Conservation (phyloP, 2,797 vertebrate genomes). For the Gymnoscopelus braueri region DNA sequence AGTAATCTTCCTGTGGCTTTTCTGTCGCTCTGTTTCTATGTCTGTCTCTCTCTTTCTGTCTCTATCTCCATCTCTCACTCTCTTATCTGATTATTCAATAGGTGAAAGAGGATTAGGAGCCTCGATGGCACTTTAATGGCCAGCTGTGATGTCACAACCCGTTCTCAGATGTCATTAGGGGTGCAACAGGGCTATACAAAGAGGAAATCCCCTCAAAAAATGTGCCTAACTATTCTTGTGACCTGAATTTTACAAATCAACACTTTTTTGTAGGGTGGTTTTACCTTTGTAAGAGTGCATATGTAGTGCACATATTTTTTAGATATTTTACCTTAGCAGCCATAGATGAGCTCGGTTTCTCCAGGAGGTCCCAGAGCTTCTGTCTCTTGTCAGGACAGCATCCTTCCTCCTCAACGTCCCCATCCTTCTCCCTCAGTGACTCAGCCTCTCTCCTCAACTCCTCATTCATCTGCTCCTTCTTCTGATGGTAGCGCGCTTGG, state of each 20-base stretch:
- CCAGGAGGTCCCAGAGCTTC: slow-evolving; percentile 98
- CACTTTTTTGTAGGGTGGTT: background rate
- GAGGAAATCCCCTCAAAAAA: background rate
- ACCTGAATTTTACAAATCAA: background rate
- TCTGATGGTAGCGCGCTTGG: slow-evolving; percentile 97
- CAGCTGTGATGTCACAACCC: slow-evolving; percentile 1
- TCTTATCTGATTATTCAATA: slow-evolving; percentile 23
- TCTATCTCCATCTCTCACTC: slow-evolving; percentile 1
- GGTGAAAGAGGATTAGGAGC: slow-evolving; percentile 44
- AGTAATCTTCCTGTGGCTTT: slow-evolving; percentile 8
- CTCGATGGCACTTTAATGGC: slow-evolving; percentile 27
- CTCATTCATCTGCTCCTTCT: slow-evolving; percentile 99
- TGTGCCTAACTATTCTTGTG: background rate
- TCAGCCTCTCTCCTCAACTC: slow-evolving; percentile 95
- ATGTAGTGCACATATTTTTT: background rate
- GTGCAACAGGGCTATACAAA: slow-evolving; percentile 16
- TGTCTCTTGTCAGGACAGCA: slow-evolving; percentile 96
- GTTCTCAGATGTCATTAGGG: slow-evolving; percentile 10
- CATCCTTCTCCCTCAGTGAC: slow-evolving; percentile 90
- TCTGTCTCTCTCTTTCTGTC: background rate
- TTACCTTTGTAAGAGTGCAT: background rate
- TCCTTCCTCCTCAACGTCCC: slow-evolving; percentile 89
- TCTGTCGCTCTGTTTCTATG: background rate
- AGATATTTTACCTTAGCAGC: slow-evolving; percentile 92
- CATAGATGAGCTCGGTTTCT: slow-evolving; percentile 96